phyloP scores from a whole-genome alignment of 2,797 vertebrate genomes.

The Pogonophryne albipinna region DNA sequence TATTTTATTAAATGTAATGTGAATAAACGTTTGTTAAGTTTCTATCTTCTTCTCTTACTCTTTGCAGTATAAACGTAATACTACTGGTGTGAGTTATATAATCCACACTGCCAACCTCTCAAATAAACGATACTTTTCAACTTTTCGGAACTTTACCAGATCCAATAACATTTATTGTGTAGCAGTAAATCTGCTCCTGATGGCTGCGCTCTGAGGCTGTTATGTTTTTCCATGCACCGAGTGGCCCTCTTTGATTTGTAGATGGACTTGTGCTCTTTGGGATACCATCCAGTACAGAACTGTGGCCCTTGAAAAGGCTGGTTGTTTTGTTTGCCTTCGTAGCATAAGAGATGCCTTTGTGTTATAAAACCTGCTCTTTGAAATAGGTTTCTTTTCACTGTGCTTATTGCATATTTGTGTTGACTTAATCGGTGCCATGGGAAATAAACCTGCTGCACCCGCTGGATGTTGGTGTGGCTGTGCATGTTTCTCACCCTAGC shows the following conservation, averaged over 20 bases:
- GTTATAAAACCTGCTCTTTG: conserved; percentile 63
- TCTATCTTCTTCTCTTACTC: neutral
- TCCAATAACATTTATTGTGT: conserved; percentile 48
- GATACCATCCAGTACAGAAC: conserved; percentile 66
- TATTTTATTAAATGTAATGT: neutral
- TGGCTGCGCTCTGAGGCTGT: conserved; percentile 59
- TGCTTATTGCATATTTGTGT: conserved; percentile 73
- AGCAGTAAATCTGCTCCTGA: conserved; percentile 67
- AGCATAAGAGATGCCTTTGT: conserved; percentile 78
- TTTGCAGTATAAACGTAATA: conserved; percentile 15
- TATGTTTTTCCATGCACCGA: conserved; percentile 70
- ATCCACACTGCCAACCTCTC: conserved; percentile 20
- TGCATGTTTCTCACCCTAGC: conserved; percentile 16
- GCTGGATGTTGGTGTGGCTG: conserved; percentile 36
- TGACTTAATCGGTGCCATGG: conserved; percentile 70
- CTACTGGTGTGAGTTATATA: conserved; percentile 6
- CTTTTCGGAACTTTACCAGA: conserved; percentile 41
- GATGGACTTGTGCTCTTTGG: conserved; percentile 68
- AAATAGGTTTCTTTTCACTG: conserved; percentile 39
- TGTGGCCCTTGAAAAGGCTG: conserved; percentile 62
- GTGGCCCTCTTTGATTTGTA: conserved; percentile 74
- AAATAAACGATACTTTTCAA: conserved; percentile 36
- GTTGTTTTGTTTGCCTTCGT: conserved; percentile 78
- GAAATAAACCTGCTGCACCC: conserved; percentile 61
- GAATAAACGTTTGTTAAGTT: neutral